Evolutionary conservation across 2,797 vertebrate genomes (phyloP), one percentile per base, ranked within the genome.

Genomic region (Chaetodon trifasciatus): DNA sequence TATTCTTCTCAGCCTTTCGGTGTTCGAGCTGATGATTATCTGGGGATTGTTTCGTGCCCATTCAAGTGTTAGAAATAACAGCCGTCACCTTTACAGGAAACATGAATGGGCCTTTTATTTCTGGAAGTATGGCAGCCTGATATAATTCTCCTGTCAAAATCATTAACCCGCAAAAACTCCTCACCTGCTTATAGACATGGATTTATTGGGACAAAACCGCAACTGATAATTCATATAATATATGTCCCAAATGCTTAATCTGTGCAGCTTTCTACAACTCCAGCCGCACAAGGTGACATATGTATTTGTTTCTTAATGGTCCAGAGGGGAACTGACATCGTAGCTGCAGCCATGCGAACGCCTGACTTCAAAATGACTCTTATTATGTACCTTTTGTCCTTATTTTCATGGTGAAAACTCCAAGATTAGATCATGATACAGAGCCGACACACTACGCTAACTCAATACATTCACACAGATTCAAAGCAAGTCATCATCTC

Each of bases 61-160:
- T 28, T 75, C 4, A 8, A 50, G 82, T 74, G 80, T 76, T 57
- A 46, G 35, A 73, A 81, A 53, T 16, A 76, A 70, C 60, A 46
- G 79, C 77, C 74, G 70, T 57, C 40, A 32, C n/a, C 17, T 50
- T 52, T 1, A 62, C 69, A 81, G 70, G 71, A 76, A 74, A 53
- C 37, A 68, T 75, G 40, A 79, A 85, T 23, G 32, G 35, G 19
- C 17, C 58, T 70, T 83, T 83, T 75, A 70, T 74, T 85, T 44
- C 58, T 58, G 50, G 16, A 79, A 56, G 60, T 17, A 71, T n/a
- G 28, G 49, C 65, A 47, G 52, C 37, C 24, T 46, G 21, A 50
- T 47, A n/a, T 8, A 17, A 66, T 32, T 9, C 23, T 16, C 63
- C 58, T n/a, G 58, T 42, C 4, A 8, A 65, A 24, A n/a, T 47